A percentile compares a stretch with the other conserved stretches of the same genome.
Conservation (phyloP, 2,888 invertebrate genomes). For the Drosophila nr. perissopoda region DNA sequence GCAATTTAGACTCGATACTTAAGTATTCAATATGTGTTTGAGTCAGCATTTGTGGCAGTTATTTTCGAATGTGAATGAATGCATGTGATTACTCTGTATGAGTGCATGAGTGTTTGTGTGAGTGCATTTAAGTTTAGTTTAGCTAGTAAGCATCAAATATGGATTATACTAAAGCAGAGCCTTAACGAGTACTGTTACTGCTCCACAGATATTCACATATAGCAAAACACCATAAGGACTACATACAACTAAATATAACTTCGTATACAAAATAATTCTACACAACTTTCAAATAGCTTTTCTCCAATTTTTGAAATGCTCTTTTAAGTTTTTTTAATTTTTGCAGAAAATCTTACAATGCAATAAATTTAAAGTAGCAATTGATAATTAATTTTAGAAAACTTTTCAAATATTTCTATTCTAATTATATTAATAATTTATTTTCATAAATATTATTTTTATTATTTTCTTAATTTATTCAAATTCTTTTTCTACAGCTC, state of each 20-base stretch:
- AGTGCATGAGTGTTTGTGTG: conserved; percentile 1
- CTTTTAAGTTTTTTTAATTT: not conserved
- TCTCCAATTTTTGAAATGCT: not conserved
- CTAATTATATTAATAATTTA: not conserved
- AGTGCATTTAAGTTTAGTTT: conserved; percentile 10
- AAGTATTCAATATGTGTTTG: conserved; percentile 31
- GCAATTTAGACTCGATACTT: conserved; percentile 43
- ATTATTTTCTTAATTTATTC: not conserved
- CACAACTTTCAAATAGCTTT: not conserved
- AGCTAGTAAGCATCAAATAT: conserved; percentile 32
- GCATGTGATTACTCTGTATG: not conserved
- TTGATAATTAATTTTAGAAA: not conserved
- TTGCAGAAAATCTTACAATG: not conserved
- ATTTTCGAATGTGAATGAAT: not conserved
- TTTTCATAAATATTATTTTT: too few species aligned
- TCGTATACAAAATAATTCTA: not conserved
- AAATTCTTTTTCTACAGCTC: not conserved
- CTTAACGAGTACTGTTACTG: conserved; percentile 32
- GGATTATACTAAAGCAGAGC: conserved; percentile 35
- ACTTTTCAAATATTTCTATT: not conserved
- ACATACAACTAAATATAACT: not conserved
- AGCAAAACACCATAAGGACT: conserved; percentile 15
- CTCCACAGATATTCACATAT: conserved; percentile 35
- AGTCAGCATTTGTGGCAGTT: conserved; percentile 8
- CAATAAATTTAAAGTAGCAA: not conserved